Evolutionary conservation across 2,797 vertebrate genomes (phyloP).

Genomic region (Picus viridis): DNA sequence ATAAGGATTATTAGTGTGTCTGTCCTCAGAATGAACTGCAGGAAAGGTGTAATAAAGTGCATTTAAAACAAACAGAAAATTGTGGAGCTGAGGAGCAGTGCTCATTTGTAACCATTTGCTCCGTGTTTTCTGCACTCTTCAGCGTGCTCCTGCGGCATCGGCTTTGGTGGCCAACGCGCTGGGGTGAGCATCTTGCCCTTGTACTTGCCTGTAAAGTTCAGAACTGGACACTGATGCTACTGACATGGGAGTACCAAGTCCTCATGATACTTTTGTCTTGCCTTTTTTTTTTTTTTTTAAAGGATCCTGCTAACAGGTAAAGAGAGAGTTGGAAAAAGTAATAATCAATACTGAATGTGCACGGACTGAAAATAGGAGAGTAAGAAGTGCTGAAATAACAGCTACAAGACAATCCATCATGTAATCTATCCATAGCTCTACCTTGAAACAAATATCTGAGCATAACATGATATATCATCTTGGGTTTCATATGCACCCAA

Average conservation of each 20-base stretch:
- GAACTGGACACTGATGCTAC: not conserved
- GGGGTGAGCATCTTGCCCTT: not conserved
- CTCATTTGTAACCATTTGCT: not conserved
- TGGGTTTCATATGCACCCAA: not conserved
- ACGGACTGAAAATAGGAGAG: not conserved
- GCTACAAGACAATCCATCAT: not conserved
- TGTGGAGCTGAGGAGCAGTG: not conserved
- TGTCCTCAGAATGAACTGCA: not conserved
- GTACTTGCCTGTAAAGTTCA: not conserved
- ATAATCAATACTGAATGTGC: not conserved
- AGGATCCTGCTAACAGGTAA: not conserved
- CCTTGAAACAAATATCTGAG: not conserved
- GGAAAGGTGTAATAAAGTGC: constrained; percentile 26
- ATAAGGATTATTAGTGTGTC: not conserved
- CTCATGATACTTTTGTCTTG: not conserved
- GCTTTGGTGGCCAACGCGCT: not conserved
- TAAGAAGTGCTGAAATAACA: not conserved
- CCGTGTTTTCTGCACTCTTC: not conserved
- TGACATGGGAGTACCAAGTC: accelerated
- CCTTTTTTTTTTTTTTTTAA: not conserved
- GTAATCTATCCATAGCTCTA: not conserved
- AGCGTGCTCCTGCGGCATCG: not conserved
- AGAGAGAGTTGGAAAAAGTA: not conserved
- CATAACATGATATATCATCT: not conserved
- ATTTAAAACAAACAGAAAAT: not conserved